These are phyloP conservation scores for Crocuta crocuta DNA, from an alignment of 2,113 vertebrate species.

Conservation along the genomic window DNA sequence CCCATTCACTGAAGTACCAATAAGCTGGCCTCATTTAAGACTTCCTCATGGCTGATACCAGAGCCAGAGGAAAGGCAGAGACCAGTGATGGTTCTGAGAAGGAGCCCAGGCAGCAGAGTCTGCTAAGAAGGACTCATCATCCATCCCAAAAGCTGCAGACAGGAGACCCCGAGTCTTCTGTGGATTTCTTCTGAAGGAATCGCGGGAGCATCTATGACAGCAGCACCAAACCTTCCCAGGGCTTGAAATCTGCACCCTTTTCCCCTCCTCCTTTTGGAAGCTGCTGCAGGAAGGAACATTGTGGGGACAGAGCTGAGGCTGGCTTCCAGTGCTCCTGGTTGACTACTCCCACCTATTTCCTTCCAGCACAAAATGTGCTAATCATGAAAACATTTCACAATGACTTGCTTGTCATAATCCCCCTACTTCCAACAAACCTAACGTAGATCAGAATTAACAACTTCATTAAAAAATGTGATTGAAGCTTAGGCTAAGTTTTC, in stretches of 20 bases:
- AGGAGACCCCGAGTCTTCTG: background rate
- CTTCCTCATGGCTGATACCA: background rate
- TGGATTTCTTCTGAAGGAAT: background rate
- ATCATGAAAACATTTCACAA: slow-evolving; percentile 71
- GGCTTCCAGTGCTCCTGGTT: slow-evolving; percentile 54
- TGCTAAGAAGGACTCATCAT: background rate
- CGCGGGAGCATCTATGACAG: background rate
- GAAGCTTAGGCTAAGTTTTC: slow-evolving; percentile 57
- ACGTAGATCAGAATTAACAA: slow-evolving; percentile 56
- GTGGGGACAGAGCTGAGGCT: background rate
- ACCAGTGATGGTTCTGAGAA: background rate
- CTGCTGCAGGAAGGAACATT: slow-evolving; percentile 30
- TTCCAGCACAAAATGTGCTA: slow-evolving; percentile 72
- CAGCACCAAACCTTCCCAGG: background rate
- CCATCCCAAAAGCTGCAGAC: background rate
- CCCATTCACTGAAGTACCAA: background rate
- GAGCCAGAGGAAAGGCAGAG: background rate
- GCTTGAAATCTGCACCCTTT: background rate
- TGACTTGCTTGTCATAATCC: slow-evolving; percentile 64
- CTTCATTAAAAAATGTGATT: slow-evolving; percentile 15
- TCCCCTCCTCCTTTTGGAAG: background rate
- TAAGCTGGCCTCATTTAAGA: background rate
- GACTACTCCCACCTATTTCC: slow-evolving; percentile 73
- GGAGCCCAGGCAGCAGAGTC: background rate
- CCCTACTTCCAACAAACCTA: slow-evolving; percentile 46